A percentile compares a stretch with the other conserved stretches of the same genome.
Conservation (phyloP, 2,113 vertebrate genomes). For the Urocynchramus pylzowi region DNA sequence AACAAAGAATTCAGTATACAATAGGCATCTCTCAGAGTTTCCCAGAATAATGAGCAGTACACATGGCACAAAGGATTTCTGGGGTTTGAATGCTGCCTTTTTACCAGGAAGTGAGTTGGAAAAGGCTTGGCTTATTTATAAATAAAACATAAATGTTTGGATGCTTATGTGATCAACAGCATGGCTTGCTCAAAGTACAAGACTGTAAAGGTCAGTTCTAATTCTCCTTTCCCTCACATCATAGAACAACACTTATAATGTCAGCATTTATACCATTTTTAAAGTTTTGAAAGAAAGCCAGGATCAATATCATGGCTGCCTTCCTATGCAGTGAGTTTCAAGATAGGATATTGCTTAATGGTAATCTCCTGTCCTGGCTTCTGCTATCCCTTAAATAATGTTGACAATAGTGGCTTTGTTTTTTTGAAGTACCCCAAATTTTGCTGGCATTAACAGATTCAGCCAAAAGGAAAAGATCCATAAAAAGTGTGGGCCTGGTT, state of each 20-base stretch:
- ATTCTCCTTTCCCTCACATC: not conserved
- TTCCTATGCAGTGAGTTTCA: not conserved
- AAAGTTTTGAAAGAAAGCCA: not conserved
- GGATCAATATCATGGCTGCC: not conserved
- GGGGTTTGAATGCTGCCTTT: not conserved
- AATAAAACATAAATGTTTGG: not conserved
- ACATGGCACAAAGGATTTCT: slow-evolving; percentile 3
- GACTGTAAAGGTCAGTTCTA: not conserved
- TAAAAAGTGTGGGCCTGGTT: not conserved
- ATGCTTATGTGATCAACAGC: not conserved
- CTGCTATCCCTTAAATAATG: not conserved
- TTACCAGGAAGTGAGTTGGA: not conserved
- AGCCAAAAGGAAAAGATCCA: not conserved
- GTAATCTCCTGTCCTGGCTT: not conserved
- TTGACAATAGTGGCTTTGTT: not conserved
- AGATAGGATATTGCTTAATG: not conserved
- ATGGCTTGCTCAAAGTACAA: not conserved
- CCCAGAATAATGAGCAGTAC: not conserved
- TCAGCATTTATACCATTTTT: not conserved
- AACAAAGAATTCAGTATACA: slow-evolving; percentile 31
- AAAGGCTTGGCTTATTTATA: not conserved
- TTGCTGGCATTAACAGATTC: not conserved
- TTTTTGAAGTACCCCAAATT: not conserved
- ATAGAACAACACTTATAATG: not conserved
- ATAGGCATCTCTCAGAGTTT: not conserved